A percentile compares a stretch with the other conserved stretches of the same genome.
Conservation (phyloP, 1,140 invertebrate species). For the Hycleus cichorii region DNA sequence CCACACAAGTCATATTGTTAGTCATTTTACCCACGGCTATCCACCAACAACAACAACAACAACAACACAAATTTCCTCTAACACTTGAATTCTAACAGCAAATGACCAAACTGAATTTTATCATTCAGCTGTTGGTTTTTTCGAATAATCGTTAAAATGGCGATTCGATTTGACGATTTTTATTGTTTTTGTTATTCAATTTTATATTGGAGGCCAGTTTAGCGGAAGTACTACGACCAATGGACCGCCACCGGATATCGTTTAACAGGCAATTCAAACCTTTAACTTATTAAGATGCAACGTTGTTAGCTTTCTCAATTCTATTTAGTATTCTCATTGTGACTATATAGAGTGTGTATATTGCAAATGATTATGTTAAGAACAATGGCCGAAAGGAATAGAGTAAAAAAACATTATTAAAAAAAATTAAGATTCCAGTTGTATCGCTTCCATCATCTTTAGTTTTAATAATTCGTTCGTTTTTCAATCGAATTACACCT, state of each 20-base stretch:
- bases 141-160: no score
- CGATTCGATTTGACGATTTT: no score
- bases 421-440: conserved; percentile 7
- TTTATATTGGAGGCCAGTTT: no score
- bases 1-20: conserved; percentile 5
- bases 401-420: background rate
- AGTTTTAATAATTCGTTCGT: conserved; percentile 3
- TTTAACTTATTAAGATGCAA: conserved; percentile 15
- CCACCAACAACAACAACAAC: no score
- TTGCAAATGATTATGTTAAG: conserved; percentile 16
- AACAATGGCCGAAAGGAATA: conserved; percentile 7
- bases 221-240: no score
- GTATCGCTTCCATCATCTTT: background rate
- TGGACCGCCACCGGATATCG: conserved; percentile 11
- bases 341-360: conserved; percentile 7
- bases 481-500: conserved; percentile 9
- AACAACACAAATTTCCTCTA: no score
- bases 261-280: conserved; percentile 16
- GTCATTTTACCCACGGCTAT: conserved; percentile 7
- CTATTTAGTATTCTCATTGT: conserved; percentile 14
- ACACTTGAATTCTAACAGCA: no score
- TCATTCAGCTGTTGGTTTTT: no score
- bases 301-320: conserved; percentile 5
- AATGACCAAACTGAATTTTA: no score
- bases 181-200: no score